Percentiles rank a stretch among this genome's conserved stretches.
phyloP scores from a whole-genome alignment of 2,113 vertebrate species.

The Spea multiplicata region DNA sequence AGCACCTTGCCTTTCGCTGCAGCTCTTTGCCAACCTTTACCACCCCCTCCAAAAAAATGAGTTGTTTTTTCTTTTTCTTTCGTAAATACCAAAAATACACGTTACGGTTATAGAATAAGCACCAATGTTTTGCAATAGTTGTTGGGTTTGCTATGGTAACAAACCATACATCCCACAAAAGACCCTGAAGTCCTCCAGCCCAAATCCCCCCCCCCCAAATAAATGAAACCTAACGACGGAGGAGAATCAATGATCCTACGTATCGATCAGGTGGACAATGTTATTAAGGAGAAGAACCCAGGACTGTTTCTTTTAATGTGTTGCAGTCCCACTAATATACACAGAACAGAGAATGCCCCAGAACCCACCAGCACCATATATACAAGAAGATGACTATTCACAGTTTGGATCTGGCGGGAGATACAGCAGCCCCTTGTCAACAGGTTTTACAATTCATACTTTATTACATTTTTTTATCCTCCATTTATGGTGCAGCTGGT shows the following conservation, averaged over 20 bases:
- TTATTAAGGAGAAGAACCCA: neutral
- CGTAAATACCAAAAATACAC: constrained; percentile 3
- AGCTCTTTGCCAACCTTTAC: neutral
- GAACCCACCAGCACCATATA: constrained; percentile 65
- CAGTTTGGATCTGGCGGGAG: constrained; percentile 66
- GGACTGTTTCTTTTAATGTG: constrained; percentile 52
- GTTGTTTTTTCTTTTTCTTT: too few relatives aligned
- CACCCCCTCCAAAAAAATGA: neutral
- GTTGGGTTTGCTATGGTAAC: constrained; percentile 10
- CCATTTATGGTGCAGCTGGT: neutral
- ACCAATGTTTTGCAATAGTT: constrained; percentile 25
- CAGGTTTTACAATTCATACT: constrained; percentile 22
- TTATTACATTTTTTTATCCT: neutral
- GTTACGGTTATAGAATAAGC: constrained; percentile 13
- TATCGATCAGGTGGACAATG: constrained; percentile 27
- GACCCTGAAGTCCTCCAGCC: neutral
- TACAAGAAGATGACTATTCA: constrained; percentile 61
- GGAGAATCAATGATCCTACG: neutral
- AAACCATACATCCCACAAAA: neutral
- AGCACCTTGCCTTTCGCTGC: constrained; percentile 16
- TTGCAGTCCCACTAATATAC: constrained; percentile 42
- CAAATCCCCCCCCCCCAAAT: neutral
- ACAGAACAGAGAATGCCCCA: constrained; percentile 52
- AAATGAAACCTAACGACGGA: constrained; percentile 48
- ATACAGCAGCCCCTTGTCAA: constrained; percentile 61